These are phyloP conservation scores for Montipora cactus DNA, from an alignment of 64 coral and sea anemone species.

Conservation along the genomic window DNA sequence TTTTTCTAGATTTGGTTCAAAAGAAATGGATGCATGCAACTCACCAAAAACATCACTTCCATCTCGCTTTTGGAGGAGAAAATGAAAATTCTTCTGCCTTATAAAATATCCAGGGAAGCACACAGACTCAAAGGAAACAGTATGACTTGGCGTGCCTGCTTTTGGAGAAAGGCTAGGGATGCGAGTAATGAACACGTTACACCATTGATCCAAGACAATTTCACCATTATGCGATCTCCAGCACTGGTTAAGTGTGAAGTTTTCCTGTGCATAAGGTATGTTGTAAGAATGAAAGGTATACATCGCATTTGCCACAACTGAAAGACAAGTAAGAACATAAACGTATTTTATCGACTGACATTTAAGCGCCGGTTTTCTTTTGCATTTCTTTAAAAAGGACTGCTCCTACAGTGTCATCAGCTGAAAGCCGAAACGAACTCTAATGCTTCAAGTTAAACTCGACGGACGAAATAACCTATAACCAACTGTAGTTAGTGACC, in stretches of 20 bases:
- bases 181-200: slow-evolving; percentile 27
- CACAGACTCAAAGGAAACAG: slow-evolving; percentile 53
- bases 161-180: not conserved
- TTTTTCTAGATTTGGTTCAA: too few relatives aligned
- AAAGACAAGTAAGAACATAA: not conserved
- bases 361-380: too few relatives aligned
- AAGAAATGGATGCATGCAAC: not conserved
- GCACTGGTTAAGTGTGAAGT: slow-evolving; percentile 27
- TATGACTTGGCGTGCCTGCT: not conserved
- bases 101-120: slow-evolving; percentile 61
- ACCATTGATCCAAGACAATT: slow-evolving; percentile 17
- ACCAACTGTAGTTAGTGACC: too few relatives aligned
- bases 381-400: too few relatives aligned
- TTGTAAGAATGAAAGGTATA: slow-evolving; percentile 75
- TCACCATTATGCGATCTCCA: slow-evolving; percentile 12
- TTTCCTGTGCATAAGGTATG: slow-evolving; percentile 54
- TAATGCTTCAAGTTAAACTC: too few relatives aligned
- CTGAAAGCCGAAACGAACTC: too few relatives aligned
- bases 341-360: not conserved
- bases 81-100: slow-evolving; percentile 65
- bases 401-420: too few relatives aligned
- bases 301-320: slow-evolving; percentile 22
- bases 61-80: slow-evolving; percentile 27
- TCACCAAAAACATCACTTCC: slow-evolving; percentile 42
- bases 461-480: too few relatives aligned